A percentile compares a stretch with the other conserved stretches of the same genome.
phyloP scores from a whole-genome alignment of 1,140 invertebrate genomes.

The Spodoptera frugiperda region DNA sequence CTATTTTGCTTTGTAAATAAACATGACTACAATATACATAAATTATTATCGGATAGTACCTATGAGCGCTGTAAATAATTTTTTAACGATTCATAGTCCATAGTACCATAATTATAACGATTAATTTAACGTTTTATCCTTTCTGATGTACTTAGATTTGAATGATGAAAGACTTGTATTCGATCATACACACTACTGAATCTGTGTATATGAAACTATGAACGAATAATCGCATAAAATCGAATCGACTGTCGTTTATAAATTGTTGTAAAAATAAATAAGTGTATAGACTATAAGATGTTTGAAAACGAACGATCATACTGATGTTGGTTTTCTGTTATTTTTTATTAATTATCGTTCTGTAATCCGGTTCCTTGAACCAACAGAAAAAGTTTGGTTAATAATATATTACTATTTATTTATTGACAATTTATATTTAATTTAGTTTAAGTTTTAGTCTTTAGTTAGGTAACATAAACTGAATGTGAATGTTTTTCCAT shows the following conservation, averaged over 20 bases:
- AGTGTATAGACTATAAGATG: constrained; percentile 7
- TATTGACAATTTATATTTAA: constrained; percentile 81
- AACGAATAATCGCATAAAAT: not conserved
- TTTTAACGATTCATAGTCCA: not conserved
- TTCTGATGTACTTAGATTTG: not conserved
- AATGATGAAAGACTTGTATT: not conserved
- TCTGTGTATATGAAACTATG: not conserved
- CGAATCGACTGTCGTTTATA: not conserved
- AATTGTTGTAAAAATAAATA: constrained; percentile 23
- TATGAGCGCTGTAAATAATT: constrained; percentile 10
- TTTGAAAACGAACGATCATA: not conserved
- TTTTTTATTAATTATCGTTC: constrained; percentile 25
- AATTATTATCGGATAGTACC: not conserved
- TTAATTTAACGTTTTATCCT: constrained; percentile 14
- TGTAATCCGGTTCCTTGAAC: constrained; percentile 57
- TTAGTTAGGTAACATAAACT: constrained; percentile 51
- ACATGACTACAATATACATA: not conserved
- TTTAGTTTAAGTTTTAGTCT: constrained; percentile 62
- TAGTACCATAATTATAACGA: constrained; percentile 3
- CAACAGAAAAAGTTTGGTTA: constrained; percentile 58
- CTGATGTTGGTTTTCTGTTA: constrained; percentile 27
- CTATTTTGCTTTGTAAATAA: constrained; percentile 5
- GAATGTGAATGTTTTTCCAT: constrained; percentile 77
- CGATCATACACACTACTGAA: not conserved
- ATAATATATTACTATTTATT: constrained; percentile 85